Base-by-base conservation (phyloP, 2,888 invertebrate genomes). In the Drosophila algonquin region DNA sequence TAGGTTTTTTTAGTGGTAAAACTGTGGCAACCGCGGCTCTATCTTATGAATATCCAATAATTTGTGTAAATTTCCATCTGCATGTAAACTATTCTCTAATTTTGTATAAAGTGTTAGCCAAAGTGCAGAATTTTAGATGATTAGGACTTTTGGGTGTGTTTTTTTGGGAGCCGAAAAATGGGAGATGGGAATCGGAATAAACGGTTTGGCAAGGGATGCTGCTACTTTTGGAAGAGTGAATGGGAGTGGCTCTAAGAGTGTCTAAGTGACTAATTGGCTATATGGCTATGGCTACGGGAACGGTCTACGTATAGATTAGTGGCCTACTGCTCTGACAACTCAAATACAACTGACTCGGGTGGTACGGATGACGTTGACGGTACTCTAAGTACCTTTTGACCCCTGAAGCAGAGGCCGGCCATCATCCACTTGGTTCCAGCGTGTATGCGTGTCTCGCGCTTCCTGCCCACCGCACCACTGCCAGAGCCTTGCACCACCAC, bases 261-360 rank as follows among this genome's bases (percentile, higher is more conserved):
- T 18, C 53, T 63, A 35, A n/a, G 51, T 63, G 56, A 51, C 44
- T 44, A 32, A 35, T 35, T 64, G 63, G 52, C 35, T 52, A 64
- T 64, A 63, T 51, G 63, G 14, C 63, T 63, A 63, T 12, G 50
- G 30, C 75, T 82, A 80, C 63, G 21, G 73, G 44, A 63, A 75
- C 78, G 60, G 51, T 64, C 75, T 82, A 76, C 67, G 71, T 63
- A 76, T 82, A 86, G 64, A 54, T 51, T 68, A 40, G 40, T 77
- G 75, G 74, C 69, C 91, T 92, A 92, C 86, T 91, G 91, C 91
- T 92, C 91, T 90, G 92, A 92, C 90, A 92, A 91, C 90, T 92
- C 92, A 92, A 92, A 92, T 90, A 92, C 90, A 92, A 92, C 92
- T 92, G 92, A 92, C 92, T 92, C 92, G 81, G 92, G 92, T 89